Percentiles rank a stretch among this genome's conserved stretches.
These are phyloP conservation scores for Gobiocypris rarus DNA, from an alignment of 2,113 vertebrate genomes.

Conservation along the genomic window DNA sequence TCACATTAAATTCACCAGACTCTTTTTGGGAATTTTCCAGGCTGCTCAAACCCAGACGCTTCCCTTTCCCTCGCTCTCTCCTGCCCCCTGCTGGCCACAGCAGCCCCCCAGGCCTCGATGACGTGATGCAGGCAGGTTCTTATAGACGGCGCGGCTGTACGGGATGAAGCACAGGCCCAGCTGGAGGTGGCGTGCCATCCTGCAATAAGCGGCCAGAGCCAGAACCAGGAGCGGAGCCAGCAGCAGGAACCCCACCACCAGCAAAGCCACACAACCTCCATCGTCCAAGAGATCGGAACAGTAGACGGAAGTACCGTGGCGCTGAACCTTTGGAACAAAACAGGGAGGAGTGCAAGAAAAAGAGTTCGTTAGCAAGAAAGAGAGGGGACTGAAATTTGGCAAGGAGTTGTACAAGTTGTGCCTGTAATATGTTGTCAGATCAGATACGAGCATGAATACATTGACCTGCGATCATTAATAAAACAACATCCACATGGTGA, in stretches of 20 bases:
- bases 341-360: neutral
- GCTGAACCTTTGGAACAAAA: conserved; percentile 74
- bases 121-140: conserved; percentile 72
- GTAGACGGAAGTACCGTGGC: conserved; percentile 73
- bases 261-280: conserved; percentile 80
- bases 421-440: neutral
- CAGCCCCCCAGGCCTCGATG: conserved; percentile 64
- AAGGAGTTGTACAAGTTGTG: neutral
- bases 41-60: conserved; percentile 83
- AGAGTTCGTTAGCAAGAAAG: neutral
- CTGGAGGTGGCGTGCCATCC: conserved; percentile 85
- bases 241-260: conserved; percentile 87
- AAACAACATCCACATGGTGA: conserved; percentile 2
- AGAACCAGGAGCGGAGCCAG: conserved; percentile 86
- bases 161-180: conserved; percentile 88
- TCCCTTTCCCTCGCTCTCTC: conserved; percentile 70
- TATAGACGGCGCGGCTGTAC: conserved; percentile 89
- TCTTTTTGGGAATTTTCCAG: neutral
- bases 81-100: conserved; percentile 65
- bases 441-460: neutral
- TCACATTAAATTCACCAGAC: conserved; percentile 18
- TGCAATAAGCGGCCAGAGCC: conserved; percentile 86
- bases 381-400: neutral
- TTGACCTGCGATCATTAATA: neutral
- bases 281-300: conserved; percentile 84